Evolutionary conservation across 2,797 vertebrate species (phyloP), one percentile per base, ranked within the genome.

Genomic region (Miichthys miiuy): DNA sequence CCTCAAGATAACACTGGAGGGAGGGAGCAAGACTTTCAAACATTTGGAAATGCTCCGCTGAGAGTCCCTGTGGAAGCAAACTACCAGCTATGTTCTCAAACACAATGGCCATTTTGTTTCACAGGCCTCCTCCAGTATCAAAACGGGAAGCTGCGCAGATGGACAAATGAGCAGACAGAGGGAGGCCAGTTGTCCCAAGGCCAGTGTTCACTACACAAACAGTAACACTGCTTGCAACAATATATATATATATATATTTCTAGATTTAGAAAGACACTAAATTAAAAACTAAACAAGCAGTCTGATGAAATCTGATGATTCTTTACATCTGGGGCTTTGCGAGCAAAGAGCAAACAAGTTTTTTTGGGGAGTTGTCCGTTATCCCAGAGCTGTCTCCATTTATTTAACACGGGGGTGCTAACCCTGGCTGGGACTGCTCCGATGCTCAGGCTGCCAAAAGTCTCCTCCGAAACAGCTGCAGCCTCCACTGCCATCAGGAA

Each of bases 91-190:
- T 88, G 86, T 84, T 82, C 72, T 68, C 78, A 84, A 77, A 89
- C 80, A 92, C 90, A 93, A 92, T 90, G 88, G 86, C 44, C 78
- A 80, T 87, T 87, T 88, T 90, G 88, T 93, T 90, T 89, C 57
- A 9, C 54, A 5, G 77, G 80, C 72, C 80, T 87, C 76, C 79
- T 75, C 76, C 68, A 27, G 77, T 82, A 88, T 89, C 82, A 84
- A 70, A 87, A 80, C n/a, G 62, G 81, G 75, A 86, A 85, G 82
- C 77, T 54, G 80, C 82, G 46, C 88, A 89, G 87, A 86, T 84
- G 82, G 88, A 85, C 81, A 73, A 77, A 80, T 73, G 68, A 77
- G 80, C 67, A 71, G 76, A 82, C 57, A 17, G 79, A 73, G 65
- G 52, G 65, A 79, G 77, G 70, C 61, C 66, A 51, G 71, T 80